Evolutionary conservation across 2,797 vertebrate genomes (phyloP), one percentile per base, ranked within the genome.

Genomic region (Todus mexicanus): DNA sequence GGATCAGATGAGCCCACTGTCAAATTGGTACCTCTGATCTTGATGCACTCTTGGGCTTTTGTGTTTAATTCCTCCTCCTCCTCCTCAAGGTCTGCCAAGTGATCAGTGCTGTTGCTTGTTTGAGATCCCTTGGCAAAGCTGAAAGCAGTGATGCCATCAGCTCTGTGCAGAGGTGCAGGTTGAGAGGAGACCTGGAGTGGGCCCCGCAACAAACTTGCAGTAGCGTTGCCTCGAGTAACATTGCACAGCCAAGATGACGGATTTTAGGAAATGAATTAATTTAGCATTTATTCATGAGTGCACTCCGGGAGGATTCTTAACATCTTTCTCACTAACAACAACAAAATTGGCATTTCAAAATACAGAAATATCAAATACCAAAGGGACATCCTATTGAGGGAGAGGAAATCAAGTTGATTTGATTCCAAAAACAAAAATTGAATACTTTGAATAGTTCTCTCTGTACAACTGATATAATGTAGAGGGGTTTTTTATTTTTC

Each of bases 331-430:
- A 53, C 69, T 64, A 75, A 38, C 37, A 75, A 53, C 9, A 92
- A 76, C 27, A 85, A 88, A 73, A 54, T 2, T 33, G 42, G 51
- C 42, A 66, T 93, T 92, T 71, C 19, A 53, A 85, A 93, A 85
- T 73, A 3, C 61, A 72, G 50, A 89, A 65, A 81, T 8, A 66
- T 26, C 51, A 83, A 94, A 94, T 95, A 63, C 87, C 92, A 69
- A 83, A 87, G 50, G 25, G 53, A 48, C 51, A 31, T 89, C 18
- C 33, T 91, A 66, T 8, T 64, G 63, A 91, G 38, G 35, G 19
- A 93, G 37, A 94, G 84, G 93, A 96, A 96, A 94, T 94, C 70
- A 83, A 77, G 37, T 40, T 85, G 69, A 69, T 77, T 74, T 85
- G 35, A 78, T 20, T 90, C 54, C 75, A 91, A 40, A 90, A 94